Evolutionary conservation across 2,113 vertebrate genomes (phyloP).

Genomic region (human (Homo sapiens)): GRCh38 chr5:107775001-107775500

Average conservation of each 20-base stretch:
- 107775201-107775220: slow-evolving; percentile 14
- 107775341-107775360: background rate
- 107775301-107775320: background rate
- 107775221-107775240: slow-evolving; percentile 42
- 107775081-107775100: background rate
- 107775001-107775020: background rate
- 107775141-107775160: background rate
- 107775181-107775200: background rate
- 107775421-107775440: background rate
- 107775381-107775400: background rate
- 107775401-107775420: background rate
- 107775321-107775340: background rate
- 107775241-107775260: background rate
- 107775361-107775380: background rate
- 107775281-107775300: background rate
- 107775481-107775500: background rate
- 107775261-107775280: background rate
- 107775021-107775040: background rate
- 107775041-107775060: slow-evolving; percentile 17
- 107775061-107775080: background rate
- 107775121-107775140: background rate
- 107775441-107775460: background rate
- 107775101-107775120: background rate
- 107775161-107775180: slow-evolving; percentile 14
- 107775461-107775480: background rate